These are phyloP conservation scores for Caenorhabditis afra DNA, from an alignment of 2,888 invertebrate species.

Conservation along the genomic window DNA sequence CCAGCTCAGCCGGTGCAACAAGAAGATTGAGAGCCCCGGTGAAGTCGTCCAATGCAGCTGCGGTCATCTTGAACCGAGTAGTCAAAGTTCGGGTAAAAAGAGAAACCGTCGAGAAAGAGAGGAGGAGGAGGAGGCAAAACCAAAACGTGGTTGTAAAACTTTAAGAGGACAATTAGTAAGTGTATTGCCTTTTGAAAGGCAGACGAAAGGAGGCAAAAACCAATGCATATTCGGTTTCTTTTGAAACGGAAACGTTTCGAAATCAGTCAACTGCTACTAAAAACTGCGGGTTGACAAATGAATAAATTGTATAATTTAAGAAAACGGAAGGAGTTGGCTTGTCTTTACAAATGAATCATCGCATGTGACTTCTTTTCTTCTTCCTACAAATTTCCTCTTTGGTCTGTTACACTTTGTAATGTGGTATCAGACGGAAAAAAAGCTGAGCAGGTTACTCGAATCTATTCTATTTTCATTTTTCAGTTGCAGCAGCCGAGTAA, in stretches of 20 bases:
- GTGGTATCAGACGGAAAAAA: no score
- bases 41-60: neutral
- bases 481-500: no score
- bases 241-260: neutral
- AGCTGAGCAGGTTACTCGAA: no score
- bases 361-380: constrained; percentile 5
- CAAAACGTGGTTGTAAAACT: constrained; percentile 23
- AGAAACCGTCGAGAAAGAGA: neutral
- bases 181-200: constrained; percentile 20
- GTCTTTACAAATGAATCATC: constrained; percentile 33
- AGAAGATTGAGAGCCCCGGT: constrained; percentile 32
- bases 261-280: neutral
- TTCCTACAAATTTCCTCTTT: neutral
- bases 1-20: constrained; percentile 7
- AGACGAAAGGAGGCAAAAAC: neutral
- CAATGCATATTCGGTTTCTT: neutral
- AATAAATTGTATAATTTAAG: no score
- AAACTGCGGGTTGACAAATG: neutral
- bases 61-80: constrained; percentile 8
- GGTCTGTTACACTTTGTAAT: no score
- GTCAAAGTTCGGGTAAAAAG: neutral
- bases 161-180: constrained; percentile 19
- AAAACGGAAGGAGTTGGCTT: neutral
- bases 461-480: no score
- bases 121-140: neutral